Conservation (phyloP, 1,140 invertebrate genomes). For the Trachelipus rathkii region DNA sequence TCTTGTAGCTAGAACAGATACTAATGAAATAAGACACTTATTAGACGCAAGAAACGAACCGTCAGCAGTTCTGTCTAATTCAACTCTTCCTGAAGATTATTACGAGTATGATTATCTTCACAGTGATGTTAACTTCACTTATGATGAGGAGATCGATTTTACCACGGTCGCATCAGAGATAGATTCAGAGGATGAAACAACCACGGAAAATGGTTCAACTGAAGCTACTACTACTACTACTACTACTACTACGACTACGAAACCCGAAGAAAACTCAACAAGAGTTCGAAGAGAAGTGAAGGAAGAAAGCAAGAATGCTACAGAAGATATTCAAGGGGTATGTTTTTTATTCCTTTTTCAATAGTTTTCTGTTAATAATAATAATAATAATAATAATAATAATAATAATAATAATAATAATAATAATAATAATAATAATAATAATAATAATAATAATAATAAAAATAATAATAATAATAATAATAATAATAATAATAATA, state of each 20-base stretch:
- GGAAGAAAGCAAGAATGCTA: background rate
- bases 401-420: too few species aligned
- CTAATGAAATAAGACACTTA: constrained; percentile 13
- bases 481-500: too few species aligned
- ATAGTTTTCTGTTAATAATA: too few species aligned
- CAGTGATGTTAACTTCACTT: constrained; percentile 5
- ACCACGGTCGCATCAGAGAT: background rate
- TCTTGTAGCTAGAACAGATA: constrained; percentile 17
- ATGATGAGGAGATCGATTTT: background rate
- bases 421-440: too few species aligned
- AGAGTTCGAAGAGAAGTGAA: background rate
- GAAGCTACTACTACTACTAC: constrained; percentile 7
- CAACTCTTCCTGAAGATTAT: constrained; percentile 21
- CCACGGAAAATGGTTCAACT: background rate
- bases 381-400: too few species aligned
- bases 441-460: too few species aligned
- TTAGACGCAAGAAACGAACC: constrained; percentile 22
- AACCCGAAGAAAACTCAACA: constrained; percentile 15
- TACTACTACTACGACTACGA: background rate
- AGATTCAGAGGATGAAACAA: background rate
- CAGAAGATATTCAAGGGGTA: constrained; percentile 23
- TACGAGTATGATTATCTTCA: background rate
- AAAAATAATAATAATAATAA: too few species aligned
- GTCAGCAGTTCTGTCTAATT: constrained; percentile 1
- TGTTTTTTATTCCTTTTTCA: background rate